These are phyloP conservation scores for Drosophila virilis DNA, from an alignment of 1,140 invertebrate genomes.

Conservation along the genomic window DNA sequence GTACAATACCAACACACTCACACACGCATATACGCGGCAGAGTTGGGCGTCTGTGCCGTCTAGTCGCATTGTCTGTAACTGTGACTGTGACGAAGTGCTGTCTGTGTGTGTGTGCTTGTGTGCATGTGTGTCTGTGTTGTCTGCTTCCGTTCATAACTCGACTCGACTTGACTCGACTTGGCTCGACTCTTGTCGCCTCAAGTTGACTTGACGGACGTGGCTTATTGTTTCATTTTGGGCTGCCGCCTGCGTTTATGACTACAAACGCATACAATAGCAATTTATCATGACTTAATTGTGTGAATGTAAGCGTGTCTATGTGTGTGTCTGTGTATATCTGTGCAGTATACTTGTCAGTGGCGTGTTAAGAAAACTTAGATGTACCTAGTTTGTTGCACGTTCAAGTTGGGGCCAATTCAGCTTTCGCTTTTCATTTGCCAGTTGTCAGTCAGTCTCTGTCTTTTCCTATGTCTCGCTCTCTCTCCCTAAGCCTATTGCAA, in stretches of 20 bases:
- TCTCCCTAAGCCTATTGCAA: slow-evolving; percentile 19
- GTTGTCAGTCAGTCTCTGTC: neutral
- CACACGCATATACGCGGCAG: slow-evolving; percentile 23
- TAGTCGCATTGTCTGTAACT: slow-evolving; percentile 74
- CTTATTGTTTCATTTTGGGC: slow-evolving; percentile 80
- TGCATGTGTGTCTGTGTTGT: slow-evolving; percentile 43
- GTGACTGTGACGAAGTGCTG: slow-evolving; percentile 51
- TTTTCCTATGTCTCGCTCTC: neutral
- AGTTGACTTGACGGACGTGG: slow-evolving; percentile 79
- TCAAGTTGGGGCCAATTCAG: slow-evolving; percentile 46
- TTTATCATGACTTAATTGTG: slow-evolving; percentile 79
- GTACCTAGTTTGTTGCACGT: slow-evolving; percentile 67
- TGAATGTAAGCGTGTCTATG: slow-evolving; percentile 32
- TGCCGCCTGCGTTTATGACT: slow-evolving; percentile 70
- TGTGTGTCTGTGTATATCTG: slow-evolving; percentile 24
- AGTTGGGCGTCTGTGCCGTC: slow-evolving; percentile 56
- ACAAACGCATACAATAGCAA: slow-evolving; percentile 79
- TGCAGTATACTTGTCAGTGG: slow-evolving; percentile 66
- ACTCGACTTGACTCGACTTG: slow-evolving; percentile 31
- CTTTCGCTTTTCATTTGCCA: slow-evolving; percentile 23
- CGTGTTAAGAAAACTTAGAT: slow-evolving; percentile 68
- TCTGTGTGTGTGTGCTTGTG: slow-evolving; percentile 16
- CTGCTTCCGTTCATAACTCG: slow-evolving; percentile 67
- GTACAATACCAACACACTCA: slow-evolving; percentile 18
- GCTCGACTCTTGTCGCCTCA: slow-evolving; percentile 76